Evolutionary conservation across 2,797 vertebrate genomes (phyloP), one percentile per base, ranked within the genome.

Genomic region (Zalophus californianus): DNA sequence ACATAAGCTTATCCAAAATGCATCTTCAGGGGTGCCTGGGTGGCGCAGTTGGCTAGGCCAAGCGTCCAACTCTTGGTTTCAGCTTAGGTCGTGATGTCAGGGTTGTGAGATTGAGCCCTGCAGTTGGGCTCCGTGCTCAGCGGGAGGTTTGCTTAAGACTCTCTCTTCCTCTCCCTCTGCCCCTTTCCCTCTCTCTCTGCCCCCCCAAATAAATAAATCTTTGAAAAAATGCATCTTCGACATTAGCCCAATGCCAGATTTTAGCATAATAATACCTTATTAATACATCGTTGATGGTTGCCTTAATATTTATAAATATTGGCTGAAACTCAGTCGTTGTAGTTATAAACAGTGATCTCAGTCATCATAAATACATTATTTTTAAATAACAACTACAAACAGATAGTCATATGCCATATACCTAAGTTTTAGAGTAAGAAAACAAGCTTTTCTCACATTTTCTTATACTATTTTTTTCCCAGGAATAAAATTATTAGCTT

Each of bases 381-480:
- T 93, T 79, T n/a, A 54, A 79, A 79, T n/a, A 79, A 11, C 20
- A 79, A 54, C 48, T 54, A 54, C 77, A 96, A 97, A 84, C 48
- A 87, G 52, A 91, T 70, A 96, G 85, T 54, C 58, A 84, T 52
- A 68, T 50, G 32, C n/a, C 58, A 21, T 10, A 56, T 27, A 58
- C 27, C 44, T 25, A 83, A 14, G 23, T 73, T 94, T 93, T 87
- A 82, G 60, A 77, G 72, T 27, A 92, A 90, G 48, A 91, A 97
- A 94, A 94, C 44, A 89, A 72, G 52, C 20, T 91, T 84, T 90
- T 86, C 83, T 94, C 52, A 48, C 44, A 32, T 95, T 94, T 90
- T 54, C 80, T 82, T 93, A 52, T 58, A 58, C 27, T 82, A 5
- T 44, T 56, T 93, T 92, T 79, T 48, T 3, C 23, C 73, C 68